A percentile compares a stretch with the other conserved stretches of the same genome.
phyloP scores from a whole-genome alignment of 2,888 invertebrate genomes.

The Drosophila atroscutellata region DNA sequence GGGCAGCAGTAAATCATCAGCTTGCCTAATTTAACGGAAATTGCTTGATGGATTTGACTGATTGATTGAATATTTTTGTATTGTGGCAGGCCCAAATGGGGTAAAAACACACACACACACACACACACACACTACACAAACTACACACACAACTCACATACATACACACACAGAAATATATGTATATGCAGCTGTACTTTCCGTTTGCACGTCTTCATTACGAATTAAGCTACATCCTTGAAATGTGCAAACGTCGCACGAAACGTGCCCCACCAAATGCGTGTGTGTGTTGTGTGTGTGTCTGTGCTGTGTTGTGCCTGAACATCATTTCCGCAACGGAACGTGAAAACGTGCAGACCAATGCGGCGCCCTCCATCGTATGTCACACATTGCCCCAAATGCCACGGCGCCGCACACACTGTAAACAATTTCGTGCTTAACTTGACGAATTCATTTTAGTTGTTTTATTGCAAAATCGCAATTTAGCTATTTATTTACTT shows the following conservation, averaged over 20 bases:
- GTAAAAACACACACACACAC: constrained; percentile 14
- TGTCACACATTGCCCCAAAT: constrained; percentile 40
- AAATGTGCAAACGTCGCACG: constrained; percentile 76
- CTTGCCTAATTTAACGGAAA: constrained; percentile 71
- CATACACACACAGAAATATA: background rate
- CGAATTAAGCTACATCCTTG: constrained; percentile 78
- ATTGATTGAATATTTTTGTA: constrained; percentile 71
- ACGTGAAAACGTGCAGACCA: constrained; percentile 57
- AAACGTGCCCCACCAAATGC: constrained; percentile 58
- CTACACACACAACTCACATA: background rate
- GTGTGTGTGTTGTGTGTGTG: constrained; percentile 37
- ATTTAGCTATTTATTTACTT: background rate
- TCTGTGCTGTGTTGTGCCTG: constrained; percentile 25
- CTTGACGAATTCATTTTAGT: background rate
- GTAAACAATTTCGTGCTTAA: background rate
- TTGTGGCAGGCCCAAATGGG: constrained; percentile 22
- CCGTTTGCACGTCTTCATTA: constrained; percentile 74
- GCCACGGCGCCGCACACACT: constrained; percentile 8
- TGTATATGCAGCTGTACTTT: constrained; percentile 43
- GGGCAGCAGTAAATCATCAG: constrained; percentile 55
- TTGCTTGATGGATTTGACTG: constrained; percentile 75
- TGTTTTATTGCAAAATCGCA: background rate
- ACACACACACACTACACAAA: too few species aligned
- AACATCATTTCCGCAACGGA: constrained; percentile 71
- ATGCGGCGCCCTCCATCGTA: constrained; percentile 32